Conservation (phyloP, 2,888 invertebrate species). For the Phlogophora meticulosa region DNA sequence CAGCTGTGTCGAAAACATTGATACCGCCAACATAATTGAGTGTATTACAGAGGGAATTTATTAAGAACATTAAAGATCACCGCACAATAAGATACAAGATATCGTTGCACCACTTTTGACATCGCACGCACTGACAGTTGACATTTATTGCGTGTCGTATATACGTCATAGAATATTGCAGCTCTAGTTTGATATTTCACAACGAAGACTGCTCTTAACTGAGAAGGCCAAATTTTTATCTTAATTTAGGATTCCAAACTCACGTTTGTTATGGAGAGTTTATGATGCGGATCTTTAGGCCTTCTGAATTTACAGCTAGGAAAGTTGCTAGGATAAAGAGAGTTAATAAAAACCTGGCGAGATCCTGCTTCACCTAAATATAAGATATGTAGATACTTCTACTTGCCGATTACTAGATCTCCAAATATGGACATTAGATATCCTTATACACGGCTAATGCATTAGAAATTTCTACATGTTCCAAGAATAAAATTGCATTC, state of each 20-base stretch:
- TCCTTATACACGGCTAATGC: neutral
- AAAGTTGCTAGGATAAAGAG: neutral
- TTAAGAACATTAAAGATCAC: conserved; percentile 49
- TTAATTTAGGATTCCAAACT: neutral
- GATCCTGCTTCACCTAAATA: neutral
- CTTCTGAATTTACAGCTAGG: neutral
- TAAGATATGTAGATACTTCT: too few species aligned
- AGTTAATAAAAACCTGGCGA: neutral
- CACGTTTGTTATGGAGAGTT: neutral
- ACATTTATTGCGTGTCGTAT: conserved; percentile 50
- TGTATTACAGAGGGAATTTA: conserved; percentile 33
- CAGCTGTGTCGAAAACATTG: conserved; percentile 44
- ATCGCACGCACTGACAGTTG: conserved; percentile 30
- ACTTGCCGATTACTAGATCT: neutral
- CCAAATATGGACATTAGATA: conserved; percentile 5
- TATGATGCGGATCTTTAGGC: neutral
- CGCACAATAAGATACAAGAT: conserved; percentile 49
- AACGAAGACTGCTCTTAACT: neutral
- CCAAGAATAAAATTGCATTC: conserved; percentile 70
- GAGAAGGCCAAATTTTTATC: neutral
- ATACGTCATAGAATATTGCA: conserved; percentile 23
- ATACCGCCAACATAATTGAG: conserved; percentile 41
- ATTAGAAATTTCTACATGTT: conserved; percentile 70
- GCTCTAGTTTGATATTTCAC: conserved; percentile 22
- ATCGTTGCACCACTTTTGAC: conserved; percentile 32